phyloP scores from a whole-genome alignment of 2,113 vertebrate species.

The Rhodinocichla rosea region DNA sequence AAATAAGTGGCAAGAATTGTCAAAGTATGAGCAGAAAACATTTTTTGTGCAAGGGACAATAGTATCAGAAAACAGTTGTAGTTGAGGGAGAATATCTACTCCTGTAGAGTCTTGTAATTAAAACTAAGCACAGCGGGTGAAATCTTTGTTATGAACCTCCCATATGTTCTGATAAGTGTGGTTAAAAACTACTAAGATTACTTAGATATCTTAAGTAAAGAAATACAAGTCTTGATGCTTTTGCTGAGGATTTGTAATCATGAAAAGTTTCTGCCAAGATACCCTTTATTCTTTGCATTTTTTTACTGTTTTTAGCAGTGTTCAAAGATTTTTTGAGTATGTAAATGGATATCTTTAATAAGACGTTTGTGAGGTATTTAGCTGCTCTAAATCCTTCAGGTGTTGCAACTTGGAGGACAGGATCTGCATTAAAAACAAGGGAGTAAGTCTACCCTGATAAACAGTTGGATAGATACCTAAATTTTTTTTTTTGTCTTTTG shows the following conservation, averaged over 20 bases:
- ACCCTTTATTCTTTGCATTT: background rate
- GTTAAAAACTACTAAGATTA: background rate
- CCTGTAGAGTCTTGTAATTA: background rate
- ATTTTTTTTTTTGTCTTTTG: background rate
- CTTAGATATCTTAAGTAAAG: background rate
- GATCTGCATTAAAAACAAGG: background rate
- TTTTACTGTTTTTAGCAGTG: background rate
- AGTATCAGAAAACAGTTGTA: background rate
- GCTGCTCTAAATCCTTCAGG: background rate
- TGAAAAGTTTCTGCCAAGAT: background rate
- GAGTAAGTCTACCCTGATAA: background rate
- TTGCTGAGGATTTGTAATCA: background rate
- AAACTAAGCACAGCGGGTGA: background rate
- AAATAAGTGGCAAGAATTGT: background rate
- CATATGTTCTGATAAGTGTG: background rate
- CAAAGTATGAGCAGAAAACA: background rate
- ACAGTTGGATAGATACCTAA: background rate
- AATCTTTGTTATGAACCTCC: background rate
- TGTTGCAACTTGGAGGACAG: background rate
- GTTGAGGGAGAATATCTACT: background rate
- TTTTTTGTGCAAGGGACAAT: background rate
- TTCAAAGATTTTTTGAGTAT: background rate
- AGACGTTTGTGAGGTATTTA: background rate
- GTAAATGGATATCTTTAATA: background rate
- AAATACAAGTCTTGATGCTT: background rate